Base-by-base conservation (phyloP, 2,113 vertebrate species). In the Echinops telfairi region DNA sequence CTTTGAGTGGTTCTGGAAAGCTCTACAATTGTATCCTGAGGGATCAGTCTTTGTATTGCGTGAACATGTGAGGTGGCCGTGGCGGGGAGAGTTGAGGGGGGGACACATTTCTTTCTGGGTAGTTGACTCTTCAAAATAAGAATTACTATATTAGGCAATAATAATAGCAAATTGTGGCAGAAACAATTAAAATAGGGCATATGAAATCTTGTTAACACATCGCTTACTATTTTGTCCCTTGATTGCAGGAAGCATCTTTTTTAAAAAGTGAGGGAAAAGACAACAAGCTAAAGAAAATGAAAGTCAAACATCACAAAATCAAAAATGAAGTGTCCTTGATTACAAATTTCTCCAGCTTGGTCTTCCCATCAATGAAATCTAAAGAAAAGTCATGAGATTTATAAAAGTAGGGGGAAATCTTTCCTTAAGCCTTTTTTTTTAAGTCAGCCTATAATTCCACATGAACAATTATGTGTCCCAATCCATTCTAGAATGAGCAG, bases 301-400 rank as follows among this genome's bases (percentile, higher is more conserved):
- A 81, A 64, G 15, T 1, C 33, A 90, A 92, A 53, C 6, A 85
- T 2, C 4, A 88, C 3, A 68, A 70, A 78, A 73, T 66, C 57
- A 47, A 85, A 81, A 57, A 17, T 57, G 25, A 11, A 33, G 0
- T 38, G 62, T 77, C 53, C 5, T 68, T 58, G 62, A 62, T 47
- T 36, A 29, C 25, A 75, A 79, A 81, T 33, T 53, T 1, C 1
- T 20, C 11, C 57, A 62, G 17, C 66, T 70, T 79, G 1, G 0
- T 82, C 79, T 89, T 83, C 62, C 53, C 68, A 38, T 89, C 66
- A 84, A 40, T 62, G 38, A 89, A 29, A 78, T 57, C 5, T 80
- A 76, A 93, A 83, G 15, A 1, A 90, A 36, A 80, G 11, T 62
- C 6, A 8, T 60, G 4, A 80, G 5, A 85, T 53, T 68, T 88